Evolutionary conservation across 2,888 invertebrate species (phyloP).

Genomic region (Eilema griseolum): DNA sequence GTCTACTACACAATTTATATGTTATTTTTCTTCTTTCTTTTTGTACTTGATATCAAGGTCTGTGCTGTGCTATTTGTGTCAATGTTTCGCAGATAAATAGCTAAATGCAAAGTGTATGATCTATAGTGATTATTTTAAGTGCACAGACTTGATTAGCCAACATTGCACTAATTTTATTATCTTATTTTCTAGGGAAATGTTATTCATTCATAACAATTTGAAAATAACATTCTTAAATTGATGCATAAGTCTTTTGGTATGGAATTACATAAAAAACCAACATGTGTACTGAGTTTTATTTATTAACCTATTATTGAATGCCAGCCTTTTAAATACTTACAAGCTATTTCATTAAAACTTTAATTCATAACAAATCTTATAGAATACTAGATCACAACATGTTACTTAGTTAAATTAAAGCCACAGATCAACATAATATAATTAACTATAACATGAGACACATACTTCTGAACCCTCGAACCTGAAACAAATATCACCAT

Average conservation of each 20-base stretch:
- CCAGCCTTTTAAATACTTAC: constrained; percentile 48
- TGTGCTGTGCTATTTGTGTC: background rate
- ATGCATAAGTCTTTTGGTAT: constrained; percentile 50
- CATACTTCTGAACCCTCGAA: constrained; percentile 72
- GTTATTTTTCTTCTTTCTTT: background rate
- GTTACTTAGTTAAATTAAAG: constrained; percentile 15
- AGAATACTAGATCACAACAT: constrained; percentile 21
- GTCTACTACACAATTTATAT: background rate
- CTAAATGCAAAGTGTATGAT: background rate
- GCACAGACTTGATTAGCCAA: background rate
- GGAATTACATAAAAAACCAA: constrained; percentile 56
- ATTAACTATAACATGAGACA: constrained; percentile 75
- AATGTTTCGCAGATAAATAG: background rate
- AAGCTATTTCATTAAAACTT: constrained; percentile 19
- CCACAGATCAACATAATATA: constrained; percentile 4
- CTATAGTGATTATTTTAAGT: background rate
- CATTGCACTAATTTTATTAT: constrained; percentile 2
- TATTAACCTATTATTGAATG: constrained; percentile 40
- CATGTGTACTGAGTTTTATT: constrained; percentile 51
- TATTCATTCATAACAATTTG: constrained; percentile 20
- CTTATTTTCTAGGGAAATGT: background rate
- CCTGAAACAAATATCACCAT: constrained; percentile 59
- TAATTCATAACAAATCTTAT: constrained; percentile 12
- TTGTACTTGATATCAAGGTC: background rate
- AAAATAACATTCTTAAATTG: constrained; percentile 37